These are phyloP conservation scores for Tenthredo amoena DNA, from an alignment of 2,888 invertebrate species.

Conservation along the genomic window DNA sequence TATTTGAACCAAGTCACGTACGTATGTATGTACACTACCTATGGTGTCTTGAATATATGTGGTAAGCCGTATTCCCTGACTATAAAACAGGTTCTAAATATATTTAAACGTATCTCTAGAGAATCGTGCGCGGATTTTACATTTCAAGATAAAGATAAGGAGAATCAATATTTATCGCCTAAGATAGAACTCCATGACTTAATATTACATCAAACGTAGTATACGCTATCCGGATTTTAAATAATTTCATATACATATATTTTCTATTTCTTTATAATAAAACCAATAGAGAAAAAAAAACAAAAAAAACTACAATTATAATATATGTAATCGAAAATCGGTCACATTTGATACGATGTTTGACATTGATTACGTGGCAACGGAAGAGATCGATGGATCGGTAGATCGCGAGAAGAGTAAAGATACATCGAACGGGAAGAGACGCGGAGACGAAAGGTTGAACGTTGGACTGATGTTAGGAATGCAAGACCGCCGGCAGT, in stretches of 20 bases:
- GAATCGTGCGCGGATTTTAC: not conserved
- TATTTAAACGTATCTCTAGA: not conserved
- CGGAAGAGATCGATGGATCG: not conserved
- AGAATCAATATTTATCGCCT: not conserved
- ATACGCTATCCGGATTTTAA: not conserved
- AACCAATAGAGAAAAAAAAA: not conserved
- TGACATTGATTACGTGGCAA: not conserved
- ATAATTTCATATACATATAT: no score
- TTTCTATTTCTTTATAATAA: not conserved
- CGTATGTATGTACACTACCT: not conserved
- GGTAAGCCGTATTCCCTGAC: not conserved
- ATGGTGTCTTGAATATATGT: not conserved
- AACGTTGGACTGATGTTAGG: constrained; percentile 44
- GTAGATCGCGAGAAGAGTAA: not conserved
- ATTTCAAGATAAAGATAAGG: not conserved
- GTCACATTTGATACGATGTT: not conserved
- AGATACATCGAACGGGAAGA: constrained; percentile 17
- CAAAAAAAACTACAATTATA: no score
- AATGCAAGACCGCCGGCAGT: constrained; percentile 64
- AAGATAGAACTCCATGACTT: not conserved
- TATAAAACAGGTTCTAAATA: constrained; percentile 33
- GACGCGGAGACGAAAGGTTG: constrained; percentile 11
- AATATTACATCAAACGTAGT: not conserved
- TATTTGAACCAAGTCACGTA: not conserved
- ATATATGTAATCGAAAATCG: not conserved